Evolutionary conservation across 2,113 vertebrate species (phyloP).

Genomic region (Petroica traversi): DNA sequence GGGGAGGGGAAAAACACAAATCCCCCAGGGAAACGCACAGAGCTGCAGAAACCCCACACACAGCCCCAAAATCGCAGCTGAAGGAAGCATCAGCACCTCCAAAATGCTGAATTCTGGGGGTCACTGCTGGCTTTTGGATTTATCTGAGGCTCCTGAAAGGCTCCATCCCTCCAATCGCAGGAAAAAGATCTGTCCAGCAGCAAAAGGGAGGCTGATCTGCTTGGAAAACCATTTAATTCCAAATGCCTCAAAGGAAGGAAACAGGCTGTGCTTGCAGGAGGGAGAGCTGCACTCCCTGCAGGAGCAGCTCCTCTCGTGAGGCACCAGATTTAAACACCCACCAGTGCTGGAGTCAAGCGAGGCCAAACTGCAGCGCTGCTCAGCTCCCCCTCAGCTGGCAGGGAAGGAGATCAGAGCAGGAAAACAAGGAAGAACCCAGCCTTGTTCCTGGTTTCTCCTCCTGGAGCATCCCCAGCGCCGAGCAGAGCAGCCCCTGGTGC

Average conservation of each 20-base stretch:
- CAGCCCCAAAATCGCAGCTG: neutral
- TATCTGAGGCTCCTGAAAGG: too few species aligned
- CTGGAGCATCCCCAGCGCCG: fast-evolving
- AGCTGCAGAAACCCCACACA: neutral
- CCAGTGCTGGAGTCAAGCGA: neutral
- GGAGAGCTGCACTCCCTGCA: neutral
- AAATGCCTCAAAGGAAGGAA: neutral
- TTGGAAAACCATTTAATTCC: neutral
- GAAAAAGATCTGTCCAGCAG: fast-evolving
- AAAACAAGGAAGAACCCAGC: neutral
- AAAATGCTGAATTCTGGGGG: neutral
- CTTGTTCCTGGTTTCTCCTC: neutral
- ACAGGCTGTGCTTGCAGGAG: fast-evolving
- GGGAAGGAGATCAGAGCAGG: neutral
- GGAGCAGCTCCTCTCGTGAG: neutral
- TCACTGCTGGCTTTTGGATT: neutral
- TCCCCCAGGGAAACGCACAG: neutral
- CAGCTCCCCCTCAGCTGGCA: neutral
- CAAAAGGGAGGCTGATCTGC: neutral
- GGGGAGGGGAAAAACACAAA: neutral
- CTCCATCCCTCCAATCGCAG: neutral
- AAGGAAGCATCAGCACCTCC: neutral
- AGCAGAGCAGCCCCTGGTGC: neutral
- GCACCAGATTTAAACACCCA: neutral
- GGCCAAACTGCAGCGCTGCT: neutral